Evolutionary conservation across 2,113 vertebrate species (phyloP).

Genomic region (Aspidoscelis tigris): DNA sequence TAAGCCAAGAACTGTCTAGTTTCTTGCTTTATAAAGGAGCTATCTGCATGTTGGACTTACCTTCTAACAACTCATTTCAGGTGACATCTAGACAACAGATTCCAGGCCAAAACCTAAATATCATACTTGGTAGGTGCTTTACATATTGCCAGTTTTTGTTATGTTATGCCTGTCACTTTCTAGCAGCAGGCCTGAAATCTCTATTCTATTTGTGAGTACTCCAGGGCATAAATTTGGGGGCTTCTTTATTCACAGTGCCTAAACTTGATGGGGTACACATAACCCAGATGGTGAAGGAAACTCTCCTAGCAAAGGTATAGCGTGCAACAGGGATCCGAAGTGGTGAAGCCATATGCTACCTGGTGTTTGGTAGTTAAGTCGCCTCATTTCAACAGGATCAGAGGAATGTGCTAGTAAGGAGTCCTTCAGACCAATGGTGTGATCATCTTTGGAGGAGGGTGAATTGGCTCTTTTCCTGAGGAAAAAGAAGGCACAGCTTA

Average conservation of each 20-base stretch:
- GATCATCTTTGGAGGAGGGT: conserved; percentile 90
- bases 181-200: neutral
- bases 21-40: neutral
- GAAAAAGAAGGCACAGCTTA: conserved; percentile 37
- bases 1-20: neutral
- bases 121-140: neutral
- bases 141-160: neutral
- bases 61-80: neutral
- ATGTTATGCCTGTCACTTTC: neutral
- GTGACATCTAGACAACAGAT: neutral
- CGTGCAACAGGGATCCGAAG: neutral
- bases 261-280: neutral
- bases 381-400: conserved; percentile 94
- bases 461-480: conserved; percentile 90
- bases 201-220: neutral
- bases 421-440: conserved; percentile 89
- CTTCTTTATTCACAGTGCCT: neutral
- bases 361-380: conserved; percentile 96
- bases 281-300: neutral
- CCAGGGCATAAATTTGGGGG: too few relatives aligned
- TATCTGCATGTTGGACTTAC: neutral
- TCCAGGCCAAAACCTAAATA: neutral
- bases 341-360: conserved; percentile 72
- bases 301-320: neutral
- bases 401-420: conserved; percentile 87